Percentiles rank a stretch among this genome's conserved stretches.
Evolutionary conservation across 1,140 invertebrate genomes (phyloP).

Genomic region (Bacillus rossius): DNA sequence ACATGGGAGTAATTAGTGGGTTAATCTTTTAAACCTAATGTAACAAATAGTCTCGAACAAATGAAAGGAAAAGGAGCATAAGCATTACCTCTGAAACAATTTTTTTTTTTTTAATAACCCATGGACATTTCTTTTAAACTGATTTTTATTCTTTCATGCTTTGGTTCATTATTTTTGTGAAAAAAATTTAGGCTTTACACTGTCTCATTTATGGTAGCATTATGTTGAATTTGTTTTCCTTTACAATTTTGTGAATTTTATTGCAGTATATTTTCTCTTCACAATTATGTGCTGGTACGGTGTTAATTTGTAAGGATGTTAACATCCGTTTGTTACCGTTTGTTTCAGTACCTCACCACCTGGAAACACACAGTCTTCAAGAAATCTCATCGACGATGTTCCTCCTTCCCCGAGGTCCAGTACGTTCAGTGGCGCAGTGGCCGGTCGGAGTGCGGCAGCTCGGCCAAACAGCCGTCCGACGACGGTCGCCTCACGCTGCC

Average conservation of each 20-base stretch:
- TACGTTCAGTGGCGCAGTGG: not conserved
- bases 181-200: not conserved
- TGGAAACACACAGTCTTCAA: constrained; percentile 22
- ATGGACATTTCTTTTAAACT: too few species aligned
- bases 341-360: constrained; percentile 34
- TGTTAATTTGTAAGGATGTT: not conserved
- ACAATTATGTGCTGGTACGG: not conserved
- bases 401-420: constrained; percentile 40
- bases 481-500: too few species aligned
- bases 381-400: constrained; percentile 40
- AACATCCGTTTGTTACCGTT: not conserved
- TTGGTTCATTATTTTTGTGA: not conserved
- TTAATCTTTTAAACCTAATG: too few species aligned
- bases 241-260: constrained; percentile 5
- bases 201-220: too few species aligned
- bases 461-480: not conserved
- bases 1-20: too few species aligned
- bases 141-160: too few species aligned
- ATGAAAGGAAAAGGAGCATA: too few species aligned
- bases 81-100: too few species aligned
- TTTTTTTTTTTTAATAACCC: too few species aligned
- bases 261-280: constrained; percentile 10
- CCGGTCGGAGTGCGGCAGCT: not conserved
- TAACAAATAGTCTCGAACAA: too few species aligned
- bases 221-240: too few species aligned